Evolutionary conservation across 2,888 invertebrate genomes (phyloP), one percentile per base, ranked within the genome.

Genomic region (Leucophora obtusa): DNA sequence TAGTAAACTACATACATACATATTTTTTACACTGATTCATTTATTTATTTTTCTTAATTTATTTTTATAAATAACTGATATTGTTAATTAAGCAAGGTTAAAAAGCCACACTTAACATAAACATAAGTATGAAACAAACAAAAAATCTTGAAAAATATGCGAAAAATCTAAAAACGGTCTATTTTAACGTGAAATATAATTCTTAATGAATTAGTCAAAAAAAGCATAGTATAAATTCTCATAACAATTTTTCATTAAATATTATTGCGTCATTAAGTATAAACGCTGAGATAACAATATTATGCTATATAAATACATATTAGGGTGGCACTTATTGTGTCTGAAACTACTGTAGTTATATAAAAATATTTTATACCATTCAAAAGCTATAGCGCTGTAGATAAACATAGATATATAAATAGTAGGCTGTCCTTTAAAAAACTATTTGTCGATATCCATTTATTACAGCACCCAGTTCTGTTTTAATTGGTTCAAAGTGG

Each of bases 61-160:
- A 47, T 47, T 14, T 6, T 24, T 60, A 18, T 72, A 60, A 74
- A 70, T 70, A 78, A 78, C 66, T 78, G 73, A 71, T 78, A 68
- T 70, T 63, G 38, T 82, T 74, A 78, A 82, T 78, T 77, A 71
- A 62, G 62, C 70, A 78, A 82, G 78, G 81, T 74, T 78, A 78
- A 66, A 28, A 17, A 65, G 14, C 14, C 4, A n/a, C 43, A n/a
- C n/a, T 47, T 47, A 43, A 43, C 5, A 21, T 21, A 21, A 54
- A 54, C 21, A 54, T 8, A 24, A 18, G 11, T 7, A 38, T 38
- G 6, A 24, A 54, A 28, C 10, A 54, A 24, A 24, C 1, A 54
- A 24, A 21, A 21, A 28, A 56, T 28, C 24, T 24, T 24, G 17
- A 66, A 59, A 60, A 75, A 3, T 66, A 60, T 43, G 53, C 47